Percentiles rank a stretch among this genome's conserved stretches.
These are phyloP conservation scores for Smithornis capensis DNA, from an alignment of 2,113 vertebrate species.

Conservation along the genomic window DNA sequence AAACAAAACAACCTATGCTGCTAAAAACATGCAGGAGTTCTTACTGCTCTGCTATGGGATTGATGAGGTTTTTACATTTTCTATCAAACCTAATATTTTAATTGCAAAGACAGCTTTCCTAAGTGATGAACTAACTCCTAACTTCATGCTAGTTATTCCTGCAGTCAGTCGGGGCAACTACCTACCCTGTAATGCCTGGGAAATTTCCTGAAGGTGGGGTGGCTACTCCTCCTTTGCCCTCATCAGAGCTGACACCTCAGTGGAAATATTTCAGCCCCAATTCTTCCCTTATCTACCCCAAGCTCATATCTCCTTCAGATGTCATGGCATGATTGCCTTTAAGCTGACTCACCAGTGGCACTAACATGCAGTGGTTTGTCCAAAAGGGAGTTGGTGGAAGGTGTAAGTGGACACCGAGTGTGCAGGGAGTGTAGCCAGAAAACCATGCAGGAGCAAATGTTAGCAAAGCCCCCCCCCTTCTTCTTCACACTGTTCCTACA, in stretches of 20 bases:
- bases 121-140: not conserved
- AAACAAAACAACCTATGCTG: not conserved
- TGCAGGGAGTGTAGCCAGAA: not conserved
- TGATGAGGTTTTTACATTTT: not conserved
- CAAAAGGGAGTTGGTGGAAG: not conserved
- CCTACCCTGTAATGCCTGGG: not conserved
- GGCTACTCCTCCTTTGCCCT: not conserved
- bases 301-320: not conserved
- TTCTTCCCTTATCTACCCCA: not conserved
- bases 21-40: not conserved
- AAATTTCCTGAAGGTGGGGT: not conserved
- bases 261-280: not conserved
- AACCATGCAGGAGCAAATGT: not conserved
- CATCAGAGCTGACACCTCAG: not conserved
- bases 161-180: not conserved
- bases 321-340: not conserved
- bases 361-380: not conserved
- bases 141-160: not conserved
- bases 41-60: not conserved
- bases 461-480: not conserved
- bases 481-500: not conserved
- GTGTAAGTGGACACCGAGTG: no score
- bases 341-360: not conserved
- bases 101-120: not conserved
- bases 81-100: not conserved